Base-by-base conservation (phyloP, 2,797 vertebrate genomes). In the Apodemus agrarius region DNA sequence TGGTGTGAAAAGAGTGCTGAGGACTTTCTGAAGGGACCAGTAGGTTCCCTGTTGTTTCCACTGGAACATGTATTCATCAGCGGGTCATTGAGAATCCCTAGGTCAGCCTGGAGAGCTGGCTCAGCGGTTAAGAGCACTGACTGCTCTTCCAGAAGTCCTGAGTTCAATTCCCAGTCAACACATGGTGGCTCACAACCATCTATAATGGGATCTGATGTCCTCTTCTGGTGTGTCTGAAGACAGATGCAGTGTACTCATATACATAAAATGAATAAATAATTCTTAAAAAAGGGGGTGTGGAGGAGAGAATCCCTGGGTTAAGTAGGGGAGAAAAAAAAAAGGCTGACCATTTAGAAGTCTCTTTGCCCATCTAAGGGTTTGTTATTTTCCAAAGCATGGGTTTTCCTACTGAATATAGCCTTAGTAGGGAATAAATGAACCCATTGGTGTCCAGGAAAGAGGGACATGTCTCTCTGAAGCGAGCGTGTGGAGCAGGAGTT, bases 391-490 rank as follows among this genome's bases (percentile, higher is more conserved):
- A 75, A 1, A 94, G 49, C 78, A 67, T 75, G 46, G 29, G 24
- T 34, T 87, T 88, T 95, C 61, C 78, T 72, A 34, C 46, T 57
- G 78, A 86, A n/a, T n/a, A 75, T 31, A n/a, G n/a, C n/a, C n/a
- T 80, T 65, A 14, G 43, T 91, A 65, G 49, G 59, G n/a, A 91
- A 75, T 63, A 79, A 21, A 8, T 65, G 80, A 81, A 59, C 74
- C 26, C 46, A 52, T n/a, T n/a, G n/a, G n/a, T n/a, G n/a, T n/a
- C n/a, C n/a, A n/a, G n/a, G n/a, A n/a, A n/a, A n/a, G n/a, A n/a
- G n/a, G n/a, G n/a, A n/a, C n/a, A n/a, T n/a, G n/a, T n/a, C n/a
- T 57, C 87, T 46, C 19, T 46, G 29, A 49, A 84, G 75, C 80
- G 79, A 75, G 7, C 43, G n/a, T 9, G 4, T 31, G 37, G 88